Evolutionary conservation across 1,140 invertebrate species (phyloP).

Genomic region (Oreohelix idahoensis): DNA sequence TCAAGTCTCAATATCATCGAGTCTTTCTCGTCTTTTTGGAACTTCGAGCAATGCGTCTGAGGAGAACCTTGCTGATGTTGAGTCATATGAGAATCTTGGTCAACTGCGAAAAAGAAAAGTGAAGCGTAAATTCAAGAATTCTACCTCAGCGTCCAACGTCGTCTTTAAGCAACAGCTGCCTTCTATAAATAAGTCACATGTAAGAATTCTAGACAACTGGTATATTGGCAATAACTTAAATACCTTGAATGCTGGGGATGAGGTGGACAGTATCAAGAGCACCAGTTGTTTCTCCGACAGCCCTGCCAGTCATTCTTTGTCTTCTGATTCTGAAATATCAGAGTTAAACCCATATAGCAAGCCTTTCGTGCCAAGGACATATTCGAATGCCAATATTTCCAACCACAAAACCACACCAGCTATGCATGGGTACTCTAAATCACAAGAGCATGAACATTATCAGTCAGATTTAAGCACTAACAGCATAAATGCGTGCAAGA

Average conservation of each 20-base stretch:
- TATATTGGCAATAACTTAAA: no score
- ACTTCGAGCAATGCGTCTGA: neutral
- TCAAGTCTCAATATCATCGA: neutral
- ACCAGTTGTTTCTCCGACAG: conserved; percentile 10
- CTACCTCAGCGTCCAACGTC: no score
- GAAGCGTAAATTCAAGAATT: neutral
- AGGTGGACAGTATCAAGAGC: neutral
- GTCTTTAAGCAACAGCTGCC: no score
- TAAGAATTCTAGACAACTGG: no score
- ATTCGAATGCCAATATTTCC: neutral
- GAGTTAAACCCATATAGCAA: neutral
- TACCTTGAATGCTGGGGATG: neutral
- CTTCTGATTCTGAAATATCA: conserved; percentile 1
- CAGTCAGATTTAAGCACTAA: neutral
- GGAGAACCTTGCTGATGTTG: neutral
- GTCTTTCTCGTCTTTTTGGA: neutral
- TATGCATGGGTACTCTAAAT: no score
- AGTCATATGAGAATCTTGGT: neutral
- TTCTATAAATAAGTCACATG: no score
- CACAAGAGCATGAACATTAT: neutral
- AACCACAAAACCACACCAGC: no score
- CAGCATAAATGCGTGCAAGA: neutral
- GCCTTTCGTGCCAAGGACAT: neutral
- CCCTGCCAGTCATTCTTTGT: neutral
- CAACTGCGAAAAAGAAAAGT: neutral